Conservation (phyloP, 2,797 vertebrate species). For the Microcaecilia unicolor region DNA sequence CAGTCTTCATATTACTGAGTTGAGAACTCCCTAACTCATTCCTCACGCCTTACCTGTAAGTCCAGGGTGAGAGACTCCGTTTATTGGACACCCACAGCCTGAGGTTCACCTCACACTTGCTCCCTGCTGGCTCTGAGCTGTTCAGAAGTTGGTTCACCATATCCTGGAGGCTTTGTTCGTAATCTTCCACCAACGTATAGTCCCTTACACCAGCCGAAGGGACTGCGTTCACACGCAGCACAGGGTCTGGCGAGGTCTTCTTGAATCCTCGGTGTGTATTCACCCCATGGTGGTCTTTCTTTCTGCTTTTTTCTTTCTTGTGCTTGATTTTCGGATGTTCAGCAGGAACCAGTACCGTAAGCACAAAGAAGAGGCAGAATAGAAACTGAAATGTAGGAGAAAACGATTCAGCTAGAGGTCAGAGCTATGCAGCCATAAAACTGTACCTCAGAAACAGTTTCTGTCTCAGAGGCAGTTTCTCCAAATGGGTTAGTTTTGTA, state of each 20-base stretch:
- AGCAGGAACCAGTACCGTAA: constrained; percentile 24
- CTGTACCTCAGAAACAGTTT: no score
- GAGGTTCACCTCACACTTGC: constrained; percentile 66
- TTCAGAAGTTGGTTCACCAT: constrained; percentile 68
- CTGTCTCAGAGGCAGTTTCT: no score
- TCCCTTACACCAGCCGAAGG: constrained; percentile 11
- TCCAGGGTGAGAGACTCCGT: constrained; percentile 72
- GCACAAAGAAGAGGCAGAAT: constrained; percentile 44
- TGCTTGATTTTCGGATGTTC: constrained; percentile 33
- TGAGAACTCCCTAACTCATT: accelerated
- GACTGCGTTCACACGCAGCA: constrained; percentile 38
- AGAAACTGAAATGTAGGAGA: constrained; percentile 42
- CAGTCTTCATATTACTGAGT: no score
- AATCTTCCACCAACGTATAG: constrained; percentile 56
- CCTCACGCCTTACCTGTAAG: constrained; percentile 70
- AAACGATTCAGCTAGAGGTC: no score
- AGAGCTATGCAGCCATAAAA: no score
- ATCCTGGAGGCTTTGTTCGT: constrained; percentile 64
- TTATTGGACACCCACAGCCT: constrained; percentile 72
- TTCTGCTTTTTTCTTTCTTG: constrained; percentile 41
- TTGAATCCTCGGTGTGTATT: constrained; percentile 16
- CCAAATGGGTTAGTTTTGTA: no score
- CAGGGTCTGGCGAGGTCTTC: constrained; percentile 39
- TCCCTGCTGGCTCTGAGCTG: constrained; percentile 48
- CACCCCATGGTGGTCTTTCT: constrained; percentile 25